Conservation (phyloP, 2,797 vertebrate genomes). For the Corythornis leucogaster region DNA sequence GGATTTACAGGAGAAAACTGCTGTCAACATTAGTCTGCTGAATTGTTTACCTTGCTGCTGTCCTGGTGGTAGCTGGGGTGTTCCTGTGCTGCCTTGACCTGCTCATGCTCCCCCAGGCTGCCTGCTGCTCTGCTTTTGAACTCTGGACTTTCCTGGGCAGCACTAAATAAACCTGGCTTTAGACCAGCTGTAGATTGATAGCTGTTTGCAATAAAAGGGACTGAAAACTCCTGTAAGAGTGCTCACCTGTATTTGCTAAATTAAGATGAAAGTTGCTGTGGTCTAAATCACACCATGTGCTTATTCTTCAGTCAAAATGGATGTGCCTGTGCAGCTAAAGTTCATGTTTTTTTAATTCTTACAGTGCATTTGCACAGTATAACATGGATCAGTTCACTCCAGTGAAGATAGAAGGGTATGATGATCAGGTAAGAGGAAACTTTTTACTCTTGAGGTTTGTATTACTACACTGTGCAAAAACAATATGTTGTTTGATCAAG, state of each 20-base stretch:
- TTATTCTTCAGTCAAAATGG: neutral
- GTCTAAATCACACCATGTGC: neutral
- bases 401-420: constrained; percentile 90
- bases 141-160: neutral
- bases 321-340: neutral
- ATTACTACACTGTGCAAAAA: neutral
- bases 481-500: neutral
- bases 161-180: neutral
- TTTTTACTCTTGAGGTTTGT: neutral
- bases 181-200: neutral
- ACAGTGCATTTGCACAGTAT: constrained; percentile 95
- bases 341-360: neutral
- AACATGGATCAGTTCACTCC: constrained; percentile 97
- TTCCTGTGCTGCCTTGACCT: constrained; percentile 30
- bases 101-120: constrained; percentile 19
- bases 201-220: neutral
- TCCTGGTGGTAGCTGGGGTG: neutral
- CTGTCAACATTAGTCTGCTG: neutral
- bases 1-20: neutral
- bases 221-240: neutral
- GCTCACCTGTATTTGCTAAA: neutral
- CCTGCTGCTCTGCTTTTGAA: constrained; percentile 40
- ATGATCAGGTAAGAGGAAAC: constrained; percentile 85
- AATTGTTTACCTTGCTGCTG: constrained; percentile 3
- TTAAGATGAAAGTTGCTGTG: neutral